A percentile compares a stretch with the other conserved stretches of the same genome.
These are phyloP conservation scores for Anolis sagrei DNA, from an alignment of 2,113 vertebrate genomes.

Conservation along the genomic window DNA sequence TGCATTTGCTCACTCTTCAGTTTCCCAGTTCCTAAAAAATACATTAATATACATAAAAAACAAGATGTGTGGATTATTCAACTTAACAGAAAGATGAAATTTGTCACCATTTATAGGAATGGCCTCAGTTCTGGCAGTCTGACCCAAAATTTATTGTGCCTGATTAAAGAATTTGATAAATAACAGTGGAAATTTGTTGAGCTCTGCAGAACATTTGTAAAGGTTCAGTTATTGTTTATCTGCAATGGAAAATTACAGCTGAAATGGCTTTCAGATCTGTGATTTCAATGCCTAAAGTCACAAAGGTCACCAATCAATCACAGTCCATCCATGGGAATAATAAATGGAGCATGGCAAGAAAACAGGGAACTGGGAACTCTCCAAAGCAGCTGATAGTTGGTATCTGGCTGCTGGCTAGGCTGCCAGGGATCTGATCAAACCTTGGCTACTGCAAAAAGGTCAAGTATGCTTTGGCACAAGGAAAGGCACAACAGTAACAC, in stretches of 20 bases:
- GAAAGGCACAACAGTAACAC: conserved; percentile 19
- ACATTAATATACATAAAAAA: background rate
- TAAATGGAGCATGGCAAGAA: conserved; percentile 12
- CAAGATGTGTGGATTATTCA: too few relatives aligned
- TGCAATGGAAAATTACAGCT: conserved; percentile 14
- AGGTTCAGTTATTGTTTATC: conserved; percentile 8
- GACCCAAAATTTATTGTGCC: background rate
- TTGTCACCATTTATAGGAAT: background rate
- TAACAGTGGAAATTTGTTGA: background rate
- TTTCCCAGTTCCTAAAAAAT: background rate
- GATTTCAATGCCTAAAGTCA: conserved; percentile 31
- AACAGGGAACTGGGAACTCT: conserved; percentile 13
- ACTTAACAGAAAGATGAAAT: conserved; percentile 2
- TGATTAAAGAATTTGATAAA: background rate
- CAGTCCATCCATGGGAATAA: background rate
- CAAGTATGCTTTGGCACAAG: conserved; percentile 26
- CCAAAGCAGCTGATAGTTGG: conserved; percentile 36
- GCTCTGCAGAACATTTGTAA: background rate
- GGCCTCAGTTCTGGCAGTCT: background rate
- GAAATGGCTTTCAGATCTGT: conserved; percentile 20
- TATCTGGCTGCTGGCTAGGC: conserved; percentile 16
- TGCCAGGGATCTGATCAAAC: conserved; percentile 36
- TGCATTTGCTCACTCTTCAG: background rate
- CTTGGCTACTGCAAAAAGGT: conserved; percentile 47
- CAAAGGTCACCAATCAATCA: conserved; percentile 34